phyloP scores from a whole-genome alignment of 2,113 vertebrate genomes.

The Pitta sordida region DNA sequence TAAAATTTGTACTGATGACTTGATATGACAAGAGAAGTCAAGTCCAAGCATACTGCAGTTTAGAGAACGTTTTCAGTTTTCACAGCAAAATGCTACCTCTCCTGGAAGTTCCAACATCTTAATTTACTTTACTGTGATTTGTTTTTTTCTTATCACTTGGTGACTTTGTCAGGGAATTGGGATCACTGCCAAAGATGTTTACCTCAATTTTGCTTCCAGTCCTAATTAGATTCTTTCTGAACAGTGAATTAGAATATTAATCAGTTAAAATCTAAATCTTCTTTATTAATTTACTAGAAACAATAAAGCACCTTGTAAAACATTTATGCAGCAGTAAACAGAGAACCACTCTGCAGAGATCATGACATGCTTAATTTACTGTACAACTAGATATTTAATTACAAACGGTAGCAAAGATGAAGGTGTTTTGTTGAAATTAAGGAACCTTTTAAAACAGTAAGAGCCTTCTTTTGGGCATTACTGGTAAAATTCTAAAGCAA shows the following conservation, averaged over 20 bases:
- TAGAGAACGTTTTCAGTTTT: background rate
- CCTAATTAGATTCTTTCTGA: slow-evolving; percentile 61
- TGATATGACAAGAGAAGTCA: background rate
- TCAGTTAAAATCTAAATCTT: slow-evolving; percentile 74
- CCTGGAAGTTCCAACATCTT: background rate
- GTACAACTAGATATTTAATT: slow-evolving; percentile 75
- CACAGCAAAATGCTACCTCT: background rate
- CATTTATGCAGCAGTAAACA: slow-evolving; percentile 74
- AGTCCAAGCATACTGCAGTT: background rate
- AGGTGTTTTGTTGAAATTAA: slow-evolving; percentile 61
- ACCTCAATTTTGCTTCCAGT: slow-evolving; percentile 29
- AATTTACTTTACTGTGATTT: background rate
- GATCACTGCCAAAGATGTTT: slow-evolving; percentile 49
- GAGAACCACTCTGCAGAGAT: slow-evolving; percentile 63
- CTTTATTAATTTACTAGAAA: slow-evolving; percentile 78
- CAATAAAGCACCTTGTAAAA: slow-evolving; percentile 73
- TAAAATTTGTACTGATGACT: background rate
- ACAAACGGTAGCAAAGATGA: slow-evolving; percentile 44
- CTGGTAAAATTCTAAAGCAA: background rate
- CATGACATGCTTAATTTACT: slow-evolving; percentile 69
- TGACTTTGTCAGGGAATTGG: slow-evolving; percentile 27
- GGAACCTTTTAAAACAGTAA: slow-evolving; percentile 6
- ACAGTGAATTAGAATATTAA: slow-evolving; percentile 69
- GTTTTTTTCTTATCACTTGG: background rate
- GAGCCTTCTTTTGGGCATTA: background rate